Conservation (phyloP, 1,140 invertebrate genomes). For the Calliopsis andreniformis region DNA sequence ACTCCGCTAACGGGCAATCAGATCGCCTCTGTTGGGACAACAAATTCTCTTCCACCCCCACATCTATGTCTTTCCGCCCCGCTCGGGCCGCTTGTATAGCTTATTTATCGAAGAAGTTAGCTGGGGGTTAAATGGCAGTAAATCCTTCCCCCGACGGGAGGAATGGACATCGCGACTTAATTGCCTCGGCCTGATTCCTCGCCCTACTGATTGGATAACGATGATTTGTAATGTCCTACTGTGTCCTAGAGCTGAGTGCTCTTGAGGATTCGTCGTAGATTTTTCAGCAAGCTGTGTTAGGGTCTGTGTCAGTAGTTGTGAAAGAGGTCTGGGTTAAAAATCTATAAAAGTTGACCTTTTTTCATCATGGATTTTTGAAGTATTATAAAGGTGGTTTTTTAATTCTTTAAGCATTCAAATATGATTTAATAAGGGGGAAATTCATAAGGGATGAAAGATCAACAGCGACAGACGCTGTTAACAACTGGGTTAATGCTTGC, state of each 20-base stretch:
- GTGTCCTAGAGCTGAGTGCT: too few relatives aligned
- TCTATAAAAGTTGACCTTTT: too few relatives aligned
- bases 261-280: not conserved
- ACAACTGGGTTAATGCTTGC: constrained; percentile 32
- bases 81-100: constrained; percentile 67
- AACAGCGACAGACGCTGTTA: constrained; percentile 3
- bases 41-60: constrained; percentile 58
- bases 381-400: too few relatives aligned
- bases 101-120: constrained; percentile 80
- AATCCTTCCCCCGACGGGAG: constrained; percentile 67
- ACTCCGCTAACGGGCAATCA: constrained; percentile 76
- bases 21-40: constrained; percentile 79
- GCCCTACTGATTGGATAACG: constrained; percentile 71
- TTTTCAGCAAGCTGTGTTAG: not conserved
- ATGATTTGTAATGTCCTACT: constrained; percentile 70
- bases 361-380: too few relatives aligned
- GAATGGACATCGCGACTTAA: constrained; percentile 74
- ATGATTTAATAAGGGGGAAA: not conserved
- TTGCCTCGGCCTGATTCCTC: constrained; percentile 65
- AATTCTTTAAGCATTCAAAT: too few relatives aligned
- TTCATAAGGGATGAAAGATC: not conserved
- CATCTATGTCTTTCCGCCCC: constrained; percentile 31
- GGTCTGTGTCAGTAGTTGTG: too few relatives aligned
- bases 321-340: too few relatives aligned
- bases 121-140: constrained; percentile 78